Evolutionary conservation across 2,797 vertebrate species (phyloP).

Genomic region (Hipposideros larvatus): DNA sequence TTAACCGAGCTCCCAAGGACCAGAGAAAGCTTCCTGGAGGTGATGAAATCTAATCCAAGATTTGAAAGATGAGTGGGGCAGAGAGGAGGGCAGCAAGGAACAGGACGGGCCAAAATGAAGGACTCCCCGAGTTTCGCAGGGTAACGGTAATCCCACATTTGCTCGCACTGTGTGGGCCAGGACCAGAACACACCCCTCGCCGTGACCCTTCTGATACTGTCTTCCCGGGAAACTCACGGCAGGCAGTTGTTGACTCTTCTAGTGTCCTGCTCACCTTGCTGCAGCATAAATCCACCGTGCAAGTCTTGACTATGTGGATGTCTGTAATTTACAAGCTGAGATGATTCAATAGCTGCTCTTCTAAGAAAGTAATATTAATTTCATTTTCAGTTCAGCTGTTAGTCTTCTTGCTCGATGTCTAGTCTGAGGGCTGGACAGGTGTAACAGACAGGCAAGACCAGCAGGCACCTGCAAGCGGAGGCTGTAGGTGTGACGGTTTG

Average conservation of each 20-base stretch:
- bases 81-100: neutral
- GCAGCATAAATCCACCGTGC: neutral
- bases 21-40: neutral
- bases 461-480: neutral
- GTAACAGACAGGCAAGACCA: neutral
- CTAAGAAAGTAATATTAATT: neutral
- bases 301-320: neutral
- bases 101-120: neutral
- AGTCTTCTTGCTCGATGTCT: neutral
- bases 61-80: neutral
- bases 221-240: neutral
- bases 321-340: neutral
- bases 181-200: neutral
- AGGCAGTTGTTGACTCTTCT: accelerated
- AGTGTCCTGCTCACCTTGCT: neutral
- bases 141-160: accelerated
- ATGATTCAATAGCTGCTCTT: neutral
- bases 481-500: neutral
- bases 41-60: neutral
- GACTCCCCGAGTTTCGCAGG: neutral
- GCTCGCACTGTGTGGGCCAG: neutral
- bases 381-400: neutral
- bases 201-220: neutral
- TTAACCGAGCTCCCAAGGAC: neutral
- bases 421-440: neutral